A percentile compares a stretch with the other conserved stretches of the same genome.
phyloP scores from a whole-genome alignment of 2,888 invertebrate species.

The Ochlodes sylvanus region DNA sequence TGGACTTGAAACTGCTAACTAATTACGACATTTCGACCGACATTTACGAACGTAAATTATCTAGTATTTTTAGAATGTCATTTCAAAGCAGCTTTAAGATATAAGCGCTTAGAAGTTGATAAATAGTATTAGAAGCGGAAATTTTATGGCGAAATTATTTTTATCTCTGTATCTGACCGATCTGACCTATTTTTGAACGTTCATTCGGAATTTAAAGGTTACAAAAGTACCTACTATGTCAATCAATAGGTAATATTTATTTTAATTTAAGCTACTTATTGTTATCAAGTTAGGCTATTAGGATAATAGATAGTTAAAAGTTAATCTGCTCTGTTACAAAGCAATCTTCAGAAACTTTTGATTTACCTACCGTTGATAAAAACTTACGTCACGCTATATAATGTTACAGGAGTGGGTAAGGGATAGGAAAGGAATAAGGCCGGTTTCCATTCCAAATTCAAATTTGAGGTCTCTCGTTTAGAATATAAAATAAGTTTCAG shows the following conservation, averaged over 20 bases:
- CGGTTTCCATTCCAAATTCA: too few relatives aligned
- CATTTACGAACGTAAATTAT: conserved; percentile 7
- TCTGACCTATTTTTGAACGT: neutral
- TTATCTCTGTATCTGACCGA: neutral
- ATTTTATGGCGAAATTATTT: neutral
- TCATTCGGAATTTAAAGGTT: conserved; percentile 10
- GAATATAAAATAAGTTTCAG: too few relatives aligned
- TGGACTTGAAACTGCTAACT: conserved; percentile 7
- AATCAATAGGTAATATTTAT: neutral
- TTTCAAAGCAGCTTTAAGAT: conserved; percentile 1
- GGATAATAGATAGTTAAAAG: neutral
- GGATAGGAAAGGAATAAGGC: too few relatives aligned
- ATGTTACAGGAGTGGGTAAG: too few relatives aligned
- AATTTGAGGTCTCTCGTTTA: too few relatives aligned
- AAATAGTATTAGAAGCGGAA: conserved; percentile 1
- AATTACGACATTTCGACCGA: conserved; percentile 8
- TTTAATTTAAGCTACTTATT: neutral
- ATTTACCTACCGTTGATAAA: too few relatives aligned
- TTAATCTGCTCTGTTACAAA: too few relatives aligned
- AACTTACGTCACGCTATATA: too few relatives aligned
- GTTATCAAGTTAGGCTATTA: neutral
- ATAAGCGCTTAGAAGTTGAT: neutral
- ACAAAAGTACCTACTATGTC: conserved; percentile 4
- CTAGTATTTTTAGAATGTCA: conserved; percentile 8
- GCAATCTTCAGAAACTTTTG: too few relatives aligned